Evolutionary conservation across 2,113 vertebrate genomes (phyloP).

Genomic region (Aix galericulata): DNA sequence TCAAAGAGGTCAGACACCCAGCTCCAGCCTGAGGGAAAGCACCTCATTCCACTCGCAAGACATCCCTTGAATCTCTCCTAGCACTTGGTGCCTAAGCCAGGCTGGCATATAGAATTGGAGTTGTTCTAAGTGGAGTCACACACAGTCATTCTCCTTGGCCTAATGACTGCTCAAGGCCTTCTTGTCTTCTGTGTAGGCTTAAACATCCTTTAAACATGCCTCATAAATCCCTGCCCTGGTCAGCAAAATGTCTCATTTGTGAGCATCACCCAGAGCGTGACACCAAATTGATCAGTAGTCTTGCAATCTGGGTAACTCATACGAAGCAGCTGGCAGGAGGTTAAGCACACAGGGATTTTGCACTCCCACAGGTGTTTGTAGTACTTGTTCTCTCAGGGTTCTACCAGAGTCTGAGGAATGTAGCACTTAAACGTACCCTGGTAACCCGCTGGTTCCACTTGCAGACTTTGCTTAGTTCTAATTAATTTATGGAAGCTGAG

Average conservation of each 20-base stretch:
- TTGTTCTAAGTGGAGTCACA: background rate
- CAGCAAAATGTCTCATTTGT: background rate
- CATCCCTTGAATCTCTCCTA: background rate
- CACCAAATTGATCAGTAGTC: background rate
- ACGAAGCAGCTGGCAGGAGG: background rate
- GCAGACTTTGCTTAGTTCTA: background rate
- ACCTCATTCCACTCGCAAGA: rapidly evolving
- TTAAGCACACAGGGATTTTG: background rate
- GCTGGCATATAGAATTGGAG: background rate
- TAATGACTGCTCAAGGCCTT: background rate
- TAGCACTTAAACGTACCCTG: background rate
- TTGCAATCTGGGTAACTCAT: background rate
- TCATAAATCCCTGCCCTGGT: background rate
- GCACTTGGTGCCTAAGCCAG: background rate
- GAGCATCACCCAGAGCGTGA: background rate
- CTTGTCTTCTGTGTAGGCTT: background rate
- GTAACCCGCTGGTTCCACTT: background rate
- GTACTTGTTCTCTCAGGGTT: background rate
- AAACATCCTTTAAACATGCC: background rate
- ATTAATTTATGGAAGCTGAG: background rate
- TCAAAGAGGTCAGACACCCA: background rate
- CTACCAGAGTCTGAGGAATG: background rate
- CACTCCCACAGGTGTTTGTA: background rate
- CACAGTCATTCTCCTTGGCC: background rate
- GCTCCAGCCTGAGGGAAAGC: background rate